These are phyloP conservation scores for Leptoclinus maculatus DNA, from an alignment of 2,797 vertebrate species.

Conservation along the genomic window DNA sequence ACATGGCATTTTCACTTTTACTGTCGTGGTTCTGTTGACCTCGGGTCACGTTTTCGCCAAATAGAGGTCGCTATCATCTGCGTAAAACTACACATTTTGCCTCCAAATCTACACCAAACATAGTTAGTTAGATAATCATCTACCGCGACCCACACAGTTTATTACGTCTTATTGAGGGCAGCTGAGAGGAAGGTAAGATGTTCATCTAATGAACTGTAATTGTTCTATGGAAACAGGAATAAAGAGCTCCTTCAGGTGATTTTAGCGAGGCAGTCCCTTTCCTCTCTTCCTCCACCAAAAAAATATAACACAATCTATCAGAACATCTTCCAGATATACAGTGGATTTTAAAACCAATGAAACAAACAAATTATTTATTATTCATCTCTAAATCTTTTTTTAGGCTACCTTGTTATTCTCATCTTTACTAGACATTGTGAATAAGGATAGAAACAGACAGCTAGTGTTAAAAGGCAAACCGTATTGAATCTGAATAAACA, in stretches of 20 bases:
- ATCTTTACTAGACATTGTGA: conserved; percentile 93
- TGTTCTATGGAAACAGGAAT: conserved; percentile 27
- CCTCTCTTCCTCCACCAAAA: conserved; percentile 48
- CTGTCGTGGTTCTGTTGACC: conserved; percentile 10
- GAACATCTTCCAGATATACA: conserved; percentile 89
- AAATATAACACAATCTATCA: conserved; percentile 67
- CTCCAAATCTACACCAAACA: conserved; percentile 24
- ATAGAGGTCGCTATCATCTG: conserved; percentile 4
- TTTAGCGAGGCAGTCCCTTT: conserved; percentile 69
- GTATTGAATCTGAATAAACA: conserved; percentile 87
- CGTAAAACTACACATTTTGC: background rate
- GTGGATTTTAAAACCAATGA: conserved; percentile 83
- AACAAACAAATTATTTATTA: conserved; percentile 74
- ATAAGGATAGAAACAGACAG: conserved; percentile 94
- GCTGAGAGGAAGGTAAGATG: background rate
- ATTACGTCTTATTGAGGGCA: background rate
- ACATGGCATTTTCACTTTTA: conserved; percentile 48
- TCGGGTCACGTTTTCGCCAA: background rate
- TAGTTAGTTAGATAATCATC: background rate
- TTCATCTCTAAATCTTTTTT: conserved; percentile 80
- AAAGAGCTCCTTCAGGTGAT: conserved; percentile 71
- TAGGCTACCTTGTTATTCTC: conserved; percentile 93
- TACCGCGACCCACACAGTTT: background rate
- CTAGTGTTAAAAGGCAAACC: conserved; percentile 99
- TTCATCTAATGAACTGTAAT: background rate